Evolutionary conservation across 1,140 invertebrate genomes (phyloP).

Genomic region (Drosophila ohnishii): DNA sequence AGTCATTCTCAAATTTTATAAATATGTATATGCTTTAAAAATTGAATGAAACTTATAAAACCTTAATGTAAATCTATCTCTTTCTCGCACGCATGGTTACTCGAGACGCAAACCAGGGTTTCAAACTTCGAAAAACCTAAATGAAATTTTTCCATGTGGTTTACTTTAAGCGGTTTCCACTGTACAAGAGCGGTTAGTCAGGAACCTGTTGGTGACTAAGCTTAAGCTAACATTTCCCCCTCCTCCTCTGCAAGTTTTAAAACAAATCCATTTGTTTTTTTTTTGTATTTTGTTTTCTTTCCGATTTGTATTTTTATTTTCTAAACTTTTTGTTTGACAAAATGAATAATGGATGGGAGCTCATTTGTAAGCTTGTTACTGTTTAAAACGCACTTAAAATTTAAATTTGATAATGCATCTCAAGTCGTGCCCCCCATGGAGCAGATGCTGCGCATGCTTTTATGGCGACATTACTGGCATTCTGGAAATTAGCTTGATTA

Average conservation of each 20-base stretch:
- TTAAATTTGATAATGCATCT: slow-evolving; percentile 22
- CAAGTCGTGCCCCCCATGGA: slow-evolving; percentile 6
- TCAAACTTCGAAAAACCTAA: too few relatives aligned
- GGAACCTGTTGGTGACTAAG: slow-evolving; percentile 68
- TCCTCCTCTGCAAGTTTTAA: background rate
- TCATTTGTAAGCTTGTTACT: slow-evolving; percentile 23
- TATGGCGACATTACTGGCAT: slow-evolving; percentile 19
- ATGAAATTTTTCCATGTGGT: too few relatives aligned
- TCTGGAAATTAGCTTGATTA: slow-evolving; percentile 21
- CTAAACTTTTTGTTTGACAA: background rate
- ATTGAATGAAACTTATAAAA: background rate
- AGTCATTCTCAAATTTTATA: too few relatives aligned
- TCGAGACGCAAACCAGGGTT: too few relatives aligned
- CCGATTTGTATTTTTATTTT: slow-evolving; percentile 12
- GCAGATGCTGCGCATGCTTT: slow-evolving; percentile 5
- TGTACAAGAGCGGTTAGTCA: slow-evolving; percentile 68
- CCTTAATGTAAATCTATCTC: background rate
- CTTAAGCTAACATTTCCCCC: slow-evolving; percentile 8
- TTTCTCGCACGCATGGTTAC: background rate
- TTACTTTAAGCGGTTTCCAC: background rate
- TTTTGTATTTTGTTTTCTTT: slow-evolving; percentile 19
- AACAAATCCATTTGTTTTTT: slow-evolving; percentile 26
- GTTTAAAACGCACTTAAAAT: slow-evolving; percentile 6
- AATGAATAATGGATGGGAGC: slow-evolving; percentile 46
- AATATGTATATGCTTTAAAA: background rate